phyloP scores from a whole-genome alignment of 2,888 invertebrate species.

The Heliconius charithonia region DNA sequence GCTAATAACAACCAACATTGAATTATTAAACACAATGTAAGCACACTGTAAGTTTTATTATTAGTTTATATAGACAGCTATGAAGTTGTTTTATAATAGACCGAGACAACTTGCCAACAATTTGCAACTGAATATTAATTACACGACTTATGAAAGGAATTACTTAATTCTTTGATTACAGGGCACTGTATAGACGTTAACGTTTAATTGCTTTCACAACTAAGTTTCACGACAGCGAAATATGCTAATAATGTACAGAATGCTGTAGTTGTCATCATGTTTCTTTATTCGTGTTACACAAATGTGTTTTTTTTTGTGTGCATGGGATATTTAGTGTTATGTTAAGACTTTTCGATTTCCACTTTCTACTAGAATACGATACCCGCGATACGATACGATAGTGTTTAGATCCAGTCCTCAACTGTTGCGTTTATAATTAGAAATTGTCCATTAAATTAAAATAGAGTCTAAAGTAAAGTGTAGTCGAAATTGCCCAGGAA shows the following conservation, averaged over 20 bases:
- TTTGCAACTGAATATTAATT: constrained; percentile 55
- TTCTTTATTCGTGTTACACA: background rate
- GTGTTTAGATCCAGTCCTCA: too few species aligned
- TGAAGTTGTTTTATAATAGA: constrained; percentile 49
- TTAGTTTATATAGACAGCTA: constrained; percentile 42
- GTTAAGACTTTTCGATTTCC: too few species aligned
- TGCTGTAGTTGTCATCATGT: background rate
- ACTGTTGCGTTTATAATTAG: too few species aligned
- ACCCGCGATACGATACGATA: too few species aligned
- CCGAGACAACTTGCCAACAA: constrained; percentile 51
- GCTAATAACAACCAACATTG: background rate
- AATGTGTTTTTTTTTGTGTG: background rate
- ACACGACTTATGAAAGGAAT: constrained; percentile 52
- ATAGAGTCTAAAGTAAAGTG: background rate
- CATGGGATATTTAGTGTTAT: too few species aligned
- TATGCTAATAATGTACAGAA: constrained; percentile 5
- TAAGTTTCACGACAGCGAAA: constrained; percentile 16
- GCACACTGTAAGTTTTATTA: constrained; percentile 15
- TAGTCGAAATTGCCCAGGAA: too few species aligned
- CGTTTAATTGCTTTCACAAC: constrained; percentile 54
- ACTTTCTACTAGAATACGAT: too few species aligned
- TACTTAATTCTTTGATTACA: constrained; percentile 54
- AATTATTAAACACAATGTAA: background rate
- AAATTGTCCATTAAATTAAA: background rate
- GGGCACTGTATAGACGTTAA: constrained; percentile 53